A percentile compares a stretch with the other conserved stretches of the same genome.
Conservation (phyloP, 2,888 invertebrate genomes). For the Lasioglossum pauxillum region DNA sequence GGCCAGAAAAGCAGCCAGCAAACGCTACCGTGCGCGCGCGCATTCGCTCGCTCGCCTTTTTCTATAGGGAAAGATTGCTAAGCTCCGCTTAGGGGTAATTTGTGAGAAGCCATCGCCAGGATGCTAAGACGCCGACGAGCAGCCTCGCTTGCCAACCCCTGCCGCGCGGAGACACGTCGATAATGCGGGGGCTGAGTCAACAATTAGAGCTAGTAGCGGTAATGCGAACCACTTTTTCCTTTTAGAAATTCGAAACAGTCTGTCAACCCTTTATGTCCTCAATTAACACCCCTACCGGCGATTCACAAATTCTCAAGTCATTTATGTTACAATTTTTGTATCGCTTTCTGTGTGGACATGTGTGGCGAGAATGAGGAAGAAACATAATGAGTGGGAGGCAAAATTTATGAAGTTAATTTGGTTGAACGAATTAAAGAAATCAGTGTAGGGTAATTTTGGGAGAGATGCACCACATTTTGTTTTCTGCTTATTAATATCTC, state of each 20-base stretch:
- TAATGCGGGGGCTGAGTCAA: not conserved
- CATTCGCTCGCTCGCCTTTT: conserved; percentile 9
- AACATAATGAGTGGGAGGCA: too few relatives aligned
- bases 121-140: conserved; percentile 13
- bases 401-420: too few relatives aligned
- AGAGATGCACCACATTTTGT: too few relatives aligned
- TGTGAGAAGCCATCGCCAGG: conserved; percentile 25
- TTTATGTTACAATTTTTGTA: not conserved
- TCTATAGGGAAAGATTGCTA: conserved; percentile 35
- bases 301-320: not conserved
- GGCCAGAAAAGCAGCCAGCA: conserved; percentile 40
- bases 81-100: conserved; percentile 49
- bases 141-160: not conserved
- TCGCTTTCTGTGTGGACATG: too few relatives aligned
- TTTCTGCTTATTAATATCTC: too few relatives aligned
- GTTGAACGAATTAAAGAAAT: too few relatives aligned
- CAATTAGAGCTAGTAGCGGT: not conserved
- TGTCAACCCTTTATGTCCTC: not conserved
- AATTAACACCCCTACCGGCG: not conserved
- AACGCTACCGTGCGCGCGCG: not conserved
- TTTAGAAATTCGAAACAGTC: not conserved
- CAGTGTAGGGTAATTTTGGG: too few relatives aligned
- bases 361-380: too few relatives aligned
- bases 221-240: not conserved
- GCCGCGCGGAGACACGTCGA: conserved; percentile 9